Conservation (phyloP, 1,140 invertebrate genomes). For the Eciton burchellii region DNA sequence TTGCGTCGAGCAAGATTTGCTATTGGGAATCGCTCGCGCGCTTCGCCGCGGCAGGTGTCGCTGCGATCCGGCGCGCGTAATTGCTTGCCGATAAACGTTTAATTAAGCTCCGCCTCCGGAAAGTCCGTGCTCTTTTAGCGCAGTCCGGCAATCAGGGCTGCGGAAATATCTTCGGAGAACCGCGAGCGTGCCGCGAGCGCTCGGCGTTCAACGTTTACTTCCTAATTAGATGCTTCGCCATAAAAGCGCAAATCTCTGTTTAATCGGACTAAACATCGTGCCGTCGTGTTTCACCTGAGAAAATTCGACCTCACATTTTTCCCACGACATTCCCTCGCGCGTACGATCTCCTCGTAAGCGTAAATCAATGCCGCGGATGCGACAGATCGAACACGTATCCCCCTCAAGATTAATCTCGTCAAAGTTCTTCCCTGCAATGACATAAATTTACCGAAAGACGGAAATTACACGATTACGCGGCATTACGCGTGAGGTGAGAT, state of each 20-base stretch:
- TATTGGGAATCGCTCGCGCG: slow-evolving; percentile 41
- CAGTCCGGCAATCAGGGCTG: not conserved
- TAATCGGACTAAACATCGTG: not conserved
- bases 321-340: no score
- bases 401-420: no score
- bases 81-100: slow-evolving; percentile 45
- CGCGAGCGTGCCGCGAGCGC: not conserved
- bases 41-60: slow-evolving; percentile 14
- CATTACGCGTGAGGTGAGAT: no score
- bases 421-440: no score
- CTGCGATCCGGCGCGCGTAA: slow-evolving; percentile 41
- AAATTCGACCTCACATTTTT: no score
- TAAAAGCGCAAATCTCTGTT: slow-evolving; percentile 1
- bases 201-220: not conserved
- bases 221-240: slow-evolving; percentile 12
- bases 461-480: no score
- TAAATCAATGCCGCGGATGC: no score
- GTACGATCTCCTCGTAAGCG: no score
- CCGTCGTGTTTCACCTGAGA: not conserved
- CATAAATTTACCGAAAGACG: no score
- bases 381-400: no score
- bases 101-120: slow-evolving; percentile 23
- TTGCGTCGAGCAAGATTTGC: slow-evolving; percentile 69
- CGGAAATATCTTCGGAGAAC: not conserved
- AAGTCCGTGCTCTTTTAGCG: slow-evolving; percentile 5